Evolutionary conservation across 2,888 invertebrate species (phyloP).

Genomic region (Latheticus oryzae): DNA sequence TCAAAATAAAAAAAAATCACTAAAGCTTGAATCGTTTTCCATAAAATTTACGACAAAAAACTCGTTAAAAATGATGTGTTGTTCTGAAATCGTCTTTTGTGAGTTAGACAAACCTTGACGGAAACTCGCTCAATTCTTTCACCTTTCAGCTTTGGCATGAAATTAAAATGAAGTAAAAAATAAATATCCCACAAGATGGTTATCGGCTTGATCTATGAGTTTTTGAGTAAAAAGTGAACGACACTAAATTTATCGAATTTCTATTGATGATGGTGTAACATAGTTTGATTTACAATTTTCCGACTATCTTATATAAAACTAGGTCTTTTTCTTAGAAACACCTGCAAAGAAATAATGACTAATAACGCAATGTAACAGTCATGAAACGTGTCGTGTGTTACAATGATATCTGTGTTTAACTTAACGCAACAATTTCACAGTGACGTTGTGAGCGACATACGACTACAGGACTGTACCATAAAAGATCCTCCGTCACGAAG

Average conservation of each 20-base stretch:
- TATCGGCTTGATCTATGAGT: too few relatives aligned
- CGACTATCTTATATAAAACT: slow-evolving; percentile 4
- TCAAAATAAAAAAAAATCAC: too few relatives aligned
- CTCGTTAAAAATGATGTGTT: slow-evolving; percentile 4
- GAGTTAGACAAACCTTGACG: slow-evolving; percentile 2
- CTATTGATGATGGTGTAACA: neutral
- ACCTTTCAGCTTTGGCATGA: slow-evolving; percentile 1
- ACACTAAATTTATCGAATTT: too few relatives aligned
- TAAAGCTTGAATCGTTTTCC: slow-evolving; percentile 1
- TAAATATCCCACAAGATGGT: too few relatives aligned
- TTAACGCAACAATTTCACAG: slow-evolving; percentile 21
- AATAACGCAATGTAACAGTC: slow-evolving; percentile 13
- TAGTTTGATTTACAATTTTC: slow-evolving; percentile 16
- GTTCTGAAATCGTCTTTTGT: slow-evolving; percentile 3
- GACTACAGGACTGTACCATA: slow-evolving; percentile 10
- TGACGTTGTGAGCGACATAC: slow-evolving; percentile 24
- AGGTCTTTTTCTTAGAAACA: slow-evolving; percentile 8
- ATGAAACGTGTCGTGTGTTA: slow-evolving; percentile 27
- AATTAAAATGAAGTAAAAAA: too few relatives aligned
- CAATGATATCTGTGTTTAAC: slow-evolving; percentile 29
- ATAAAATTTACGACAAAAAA: slow-evolving; percentile 4
- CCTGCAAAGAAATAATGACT: slow-evolving; percentile 23
- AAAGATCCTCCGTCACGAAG: slow-evolving; percentile 32
- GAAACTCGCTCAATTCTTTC: slow-evolving; percentile 6
- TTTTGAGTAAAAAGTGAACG: too few relatives aligned